A percentile compares a stretch with the other conserved stretches of the same genome.
These are phyloP conservation scores for Echeneis naucrates DNA, from an alignment of 2,797 vertebrate species.

Conservation along the genomic window DNA sequence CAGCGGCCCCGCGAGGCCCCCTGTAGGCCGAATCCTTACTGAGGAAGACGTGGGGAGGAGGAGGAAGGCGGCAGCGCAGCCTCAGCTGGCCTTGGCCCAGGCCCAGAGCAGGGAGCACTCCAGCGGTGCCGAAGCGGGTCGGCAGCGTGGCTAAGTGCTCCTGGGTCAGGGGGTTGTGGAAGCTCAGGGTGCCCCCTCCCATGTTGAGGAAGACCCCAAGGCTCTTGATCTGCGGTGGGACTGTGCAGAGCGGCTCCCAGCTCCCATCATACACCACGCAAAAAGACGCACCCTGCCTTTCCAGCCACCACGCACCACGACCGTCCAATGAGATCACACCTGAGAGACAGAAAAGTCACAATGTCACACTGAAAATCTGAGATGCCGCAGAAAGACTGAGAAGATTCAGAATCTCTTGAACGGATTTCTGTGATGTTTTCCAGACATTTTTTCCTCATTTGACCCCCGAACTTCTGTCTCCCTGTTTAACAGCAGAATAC, in stretches of 20 bases:
- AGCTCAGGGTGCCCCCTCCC: slow-evolving; percentile 74
- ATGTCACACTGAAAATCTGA: too few relatives aligned
- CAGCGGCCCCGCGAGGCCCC: slow-evolving; percentile 23
- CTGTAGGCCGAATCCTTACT: slow-evolving; percentile 72
- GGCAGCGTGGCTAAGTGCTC: slow-evolving; percentile 77
- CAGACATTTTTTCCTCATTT: not conserved
- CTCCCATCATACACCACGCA: slow-evolving; percentile 69
- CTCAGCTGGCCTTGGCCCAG: slow-evolving; percentile 77
- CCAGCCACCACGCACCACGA: slow-evolving; percentile 73
- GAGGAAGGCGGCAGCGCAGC: slow-evolving; percentile 72
- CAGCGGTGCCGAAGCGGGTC: slow-evolving; percentile 62
- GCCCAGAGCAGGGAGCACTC: slow-evolving; percentile 71
- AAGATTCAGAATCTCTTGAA: too few relatives aligned
- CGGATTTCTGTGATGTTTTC: not conserved
- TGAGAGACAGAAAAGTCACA: slow-evolving; percentile 48
- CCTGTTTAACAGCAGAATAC: too few relatives aligned
- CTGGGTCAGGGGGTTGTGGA: slow-evolving; percentile 80
- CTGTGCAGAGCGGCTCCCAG: slow-evolving; percentile 61
- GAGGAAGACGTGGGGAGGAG: slow-evolving; percentile 75
- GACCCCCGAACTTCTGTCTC: not conserved
- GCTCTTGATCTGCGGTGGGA: slow-evolving; percentile 81
- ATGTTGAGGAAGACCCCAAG: slow-evolving; percentile 81
- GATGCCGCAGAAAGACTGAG: too few relatives aligned
- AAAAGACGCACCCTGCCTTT: slow-evolving; percentile 67
- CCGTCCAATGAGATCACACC: slow-evolving; percentile 73